These are phyloP conservation scores for Drosophila antonietae DNA, from an alignment of 2,888 invertebrate species.

Conservation along the genomic window DNA sequence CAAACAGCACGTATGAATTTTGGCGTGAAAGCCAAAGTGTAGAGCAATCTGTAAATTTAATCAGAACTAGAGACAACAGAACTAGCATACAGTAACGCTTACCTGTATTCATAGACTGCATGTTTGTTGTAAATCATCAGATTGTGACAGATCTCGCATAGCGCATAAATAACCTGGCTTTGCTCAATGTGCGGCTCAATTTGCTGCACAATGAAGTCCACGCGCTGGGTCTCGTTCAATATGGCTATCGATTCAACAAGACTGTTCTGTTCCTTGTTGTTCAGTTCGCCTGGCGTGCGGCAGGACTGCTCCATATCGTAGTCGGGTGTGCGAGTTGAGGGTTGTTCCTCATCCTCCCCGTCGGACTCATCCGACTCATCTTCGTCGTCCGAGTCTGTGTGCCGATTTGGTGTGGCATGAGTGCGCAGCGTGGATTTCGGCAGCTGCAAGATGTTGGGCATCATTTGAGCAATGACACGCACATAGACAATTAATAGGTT, in stretches of 20 bases:
- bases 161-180: constrained; percentile 87
- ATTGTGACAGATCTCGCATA: constrained; percentile 93
- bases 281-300: constrained; percentile 56
- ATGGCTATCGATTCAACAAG: constrained; percentile 86
- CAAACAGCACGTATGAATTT: constrained; percentile 91
- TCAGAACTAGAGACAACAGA: not conserved
- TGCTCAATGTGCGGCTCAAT: constrained; percentile 83
- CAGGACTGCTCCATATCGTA: constrained; percentile 59
- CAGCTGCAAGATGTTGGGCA: constrained; percentile 81
- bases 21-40: constrained; percentile 92
- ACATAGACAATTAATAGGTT: constrained; percentile 79
- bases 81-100: constrained; percentile 55
- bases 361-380: constrained; percentile 75
- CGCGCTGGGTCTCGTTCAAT: constrained; percentile 88
- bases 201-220: constrained; percentile 85
- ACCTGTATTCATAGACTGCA: constrained; percentile 94
- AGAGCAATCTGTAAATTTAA: constrained; percentile 87
- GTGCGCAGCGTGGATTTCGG: constrained; percentile 81
- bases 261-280: constrained; percentile 74
- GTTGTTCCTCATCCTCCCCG: constrained; percentile 51
- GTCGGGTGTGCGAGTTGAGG: constrained; percentile 46
- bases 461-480: constrained; percentile 82
- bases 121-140: constrained; percentile 92
- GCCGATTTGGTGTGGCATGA: constrained; percentile 63
- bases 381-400: constrained; percentile 77